Percentiles rank a stretch among this genome's conserved stretches.
Conservation (phyloP, 2,113 vertebrate genomes). For the Mormoops blainvillei region DNA sequence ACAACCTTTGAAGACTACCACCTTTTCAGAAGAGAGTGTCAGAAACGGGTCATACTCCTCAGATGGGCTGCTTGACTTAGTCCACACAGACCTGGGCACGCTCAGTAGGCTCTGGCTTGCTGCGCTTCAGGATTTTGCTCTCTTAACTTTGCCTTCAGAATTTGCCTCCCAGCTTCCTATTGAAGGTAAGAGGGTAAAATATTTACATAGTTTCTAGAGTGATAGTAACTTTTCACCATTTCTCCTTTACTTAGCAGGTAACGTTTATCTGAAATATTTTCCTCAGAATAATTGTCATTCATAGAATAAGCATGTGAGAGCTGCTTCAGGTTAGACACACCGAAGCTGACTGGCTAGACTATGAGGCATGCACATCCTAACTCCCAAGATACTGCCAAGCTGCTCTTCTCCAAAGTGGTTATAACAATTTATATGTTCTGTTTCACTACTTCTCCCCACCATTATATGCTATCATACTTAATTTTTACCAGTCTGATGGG, state of each 20-base stretch:
- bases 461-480: not conserved
- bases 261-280: not conserved
- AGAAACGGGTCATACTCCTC: conserved; percentile 42
- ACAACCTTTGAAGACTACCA: conserved; percentile 54
- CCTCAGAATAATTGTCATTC: not conserved
- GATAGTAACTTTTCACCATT: not conserved
- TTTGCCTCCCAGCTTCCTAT: conserved; percentile 84
- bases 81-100: conserved; percentile 86
- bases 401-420: not conserved
- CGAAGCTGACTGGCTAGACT: not conserved
- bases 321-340: not conserved
- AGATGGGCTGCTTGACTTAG: conserved; percentile 85
- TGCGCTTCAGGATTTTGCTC: conserved; percentile 91
- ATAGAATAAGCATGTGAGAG: not conserved
- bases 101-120: conserved; percentile 93
- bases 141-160: conserved; percentile 88
- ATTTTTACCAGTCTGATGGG: not conserved
- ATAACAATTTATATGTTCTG: not conserved
- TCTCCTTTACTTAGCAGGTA: not conserved
- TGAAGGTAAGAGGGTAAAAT: conserved; percentile 82
- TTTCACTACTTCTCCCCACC: not conserved
- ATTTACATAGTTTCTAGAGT: not conserved
- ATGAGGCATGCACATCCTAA: not conserved
- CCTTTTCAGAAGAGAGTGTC: conserved; percentile 70
- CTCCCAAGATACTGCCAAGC: not conserved